Evolutionary conservation across 2,113 vertebrate genomes (phyloP).

Genomic region (Chunga burmeisteri): DNA sequence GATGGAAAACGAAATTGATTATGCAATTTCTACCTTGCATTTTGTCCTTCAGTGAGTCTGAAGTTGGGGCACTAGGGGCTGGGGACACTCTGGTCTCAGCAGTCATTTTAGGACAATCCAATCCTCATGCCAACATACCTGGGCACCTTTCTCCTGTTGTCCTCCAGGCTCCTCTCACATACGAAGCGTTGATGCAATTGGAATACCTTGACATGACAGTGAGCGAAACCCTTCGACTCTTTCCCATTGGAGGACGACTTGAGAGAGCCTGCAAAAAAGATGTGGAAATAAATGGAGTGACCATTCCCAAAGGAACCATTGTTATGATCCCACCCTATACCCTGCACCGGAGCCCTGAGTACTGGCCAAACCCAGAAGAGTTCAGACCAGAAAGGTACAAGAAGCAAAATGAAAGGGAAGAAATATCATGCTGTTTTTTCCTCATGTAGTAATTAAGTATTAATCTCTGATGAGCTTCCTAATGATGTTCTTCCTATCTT

Average conservation of each 20-base stretch:
- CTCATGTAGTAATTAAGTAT: background rate
- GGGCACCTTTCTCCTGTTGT: background rate
- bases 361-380: constrained; percentile 80
- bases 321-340: constrained; percentile 67
- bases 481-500: constrained; percentile 9
- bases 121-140: background rate
- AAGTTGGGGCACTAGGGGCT: fast-evolving
- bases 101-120: background rate
- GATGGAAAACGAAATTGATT: background rate
- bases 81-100: background rate
- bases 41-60: background rate
- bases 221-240: constrained; percentile 77
- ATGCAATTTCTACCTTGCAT: background rate
- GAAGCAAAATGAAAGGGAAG: background rate
- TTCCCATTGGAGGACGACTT: constrained; percentile 71
- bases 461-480: constrained; percentile 40
- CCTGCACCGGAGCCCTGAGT: constrained; percentile 66
- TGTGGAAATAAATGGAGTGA: constrained; percentile 78
- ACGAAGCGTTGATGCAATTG: constrained; percentile 76
- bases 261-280: constrained; percentile 81
- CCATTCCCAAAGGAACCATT: constrained; percentile 76
- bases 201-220: constrained; percentile 82
- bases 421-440: background rate
- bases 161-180: constrained; percentile 58
- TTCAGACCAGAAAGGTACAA: constrained; percentile 87